Evolutionary conservation across 2,113 vertebrate species (phyloP).

Genomic region (Puma concolor): DNA sequence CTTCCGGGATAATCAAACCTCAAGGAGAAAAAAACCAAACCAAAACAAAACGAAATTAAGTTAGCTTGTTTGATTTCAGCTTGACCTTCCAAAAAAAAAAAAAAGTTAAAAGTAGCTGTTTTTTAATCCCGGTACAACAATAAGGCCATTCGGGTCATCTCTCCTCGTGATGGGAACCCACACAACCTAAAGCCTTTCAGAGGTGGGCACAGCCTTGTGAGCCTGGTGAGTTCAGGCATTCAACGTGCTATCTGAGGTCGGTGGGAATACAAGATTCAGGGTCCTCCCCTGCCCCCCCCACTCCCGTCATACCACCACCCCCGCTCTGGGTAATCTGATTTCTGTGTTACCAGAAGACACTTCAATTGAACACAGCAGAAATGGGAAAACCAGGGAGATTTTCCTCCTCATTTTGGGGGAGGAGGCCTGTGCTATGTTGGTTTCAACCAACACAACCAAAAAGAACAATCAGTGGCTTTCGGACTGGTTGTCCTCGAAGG

Average conservation of each 20-base stretch:
- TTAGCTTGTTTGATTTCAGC: background rate
- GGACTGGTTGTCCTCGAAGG: background rate
- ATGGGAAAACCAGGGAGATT: background rate
- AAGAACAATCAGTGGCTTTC: background rate
- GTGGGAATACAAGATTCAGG: background rate
- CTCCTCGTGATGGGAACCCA: rapidly evolving
- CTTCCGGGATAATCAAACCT: background rate
- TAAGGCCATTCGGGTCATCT: too few species aligned
- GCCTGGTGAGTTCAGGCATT: background rate
- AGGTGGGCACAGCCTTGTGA: background rate
- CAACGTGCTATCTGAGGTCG: background rate
- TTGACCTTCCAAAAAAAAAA: background rate
- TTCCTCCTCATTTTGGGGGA: background rate
- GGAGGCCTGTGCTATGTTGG: background rate
- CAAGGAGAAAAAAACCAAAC: background rate
- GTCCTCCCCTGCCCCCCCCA: background rate
- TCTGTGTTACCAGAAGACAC: background rate
- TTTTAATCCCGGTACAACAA: too few species aligned
- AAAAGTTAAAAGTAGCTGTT: too few species aligned
- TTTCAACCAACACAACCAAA: background rate
- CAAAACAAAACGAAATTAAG: background rate
- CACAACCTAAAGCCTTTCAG: background rate
- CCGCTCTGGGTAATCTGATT: background rate
- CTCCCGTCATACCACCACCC: background rate
- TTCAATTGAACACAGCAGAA: background rate